A percentile compares a stretch with the other conserved stretches of the same genome.
phyloP scores from a whole-genome alignment of 2,888 invertebrate species.

The Neocrepidodera transversa region DNA sequence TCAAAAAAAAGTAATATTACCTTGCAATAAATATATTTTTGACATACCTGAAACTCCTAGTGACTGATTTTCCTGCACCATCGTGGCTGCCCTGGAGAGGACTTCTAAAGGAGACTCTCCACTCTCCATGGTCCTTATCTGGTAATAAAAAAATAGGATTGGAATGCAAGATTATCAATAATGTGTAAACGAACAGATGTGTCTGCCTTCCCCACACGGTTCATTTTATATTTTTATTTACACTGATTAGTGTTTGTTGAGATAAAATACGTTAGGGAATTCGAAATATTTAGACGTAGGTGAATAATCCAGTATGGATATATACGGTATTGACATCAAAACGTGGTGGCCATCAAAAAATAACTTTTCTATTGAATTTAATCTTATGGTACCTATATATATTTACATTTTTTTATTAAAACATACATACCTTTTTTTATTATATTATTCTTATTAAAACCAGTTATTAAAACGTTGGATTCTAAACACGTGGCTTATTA shows the following conservation, averaged over 20 bases:
- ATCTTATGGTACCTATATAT: no score
- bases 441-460: no score
- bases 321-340: no score
- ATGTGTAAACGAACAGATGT: not conserved
- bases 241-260: conserved; percentile 1
- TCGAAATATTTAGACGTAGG: conserved; percentile 21
- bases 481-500: no score
- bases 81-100: conserved; percentile 85
- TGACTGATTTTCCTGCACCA: conserved; percentile 73
- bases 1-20: no score
- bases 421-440: no score
- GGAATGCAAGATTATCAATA: conserved; percentile 38
- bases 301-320: conserved; percentile 18
- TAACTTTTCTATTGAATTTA: no score
- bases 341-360: no score
- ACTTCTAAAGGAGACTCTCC: conserved; percentile 88
- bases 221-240: conserved; percentile 3
- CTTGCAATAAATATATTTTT: no score
- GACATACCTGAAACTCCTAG: conserved; percentile 62
- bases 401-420: no score
- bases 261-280: conserved; percentile 9
- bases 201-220: not conserved
- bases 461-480: no score
- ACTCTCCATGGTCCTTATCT: conserved; percentile 65
- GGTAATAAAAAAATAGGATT: conserved; percentile 34